Evolutionary conservation across 2,113 vertebrate genomes (phyloP).

Genomic region (Sturnus vulgaris): DNA sequence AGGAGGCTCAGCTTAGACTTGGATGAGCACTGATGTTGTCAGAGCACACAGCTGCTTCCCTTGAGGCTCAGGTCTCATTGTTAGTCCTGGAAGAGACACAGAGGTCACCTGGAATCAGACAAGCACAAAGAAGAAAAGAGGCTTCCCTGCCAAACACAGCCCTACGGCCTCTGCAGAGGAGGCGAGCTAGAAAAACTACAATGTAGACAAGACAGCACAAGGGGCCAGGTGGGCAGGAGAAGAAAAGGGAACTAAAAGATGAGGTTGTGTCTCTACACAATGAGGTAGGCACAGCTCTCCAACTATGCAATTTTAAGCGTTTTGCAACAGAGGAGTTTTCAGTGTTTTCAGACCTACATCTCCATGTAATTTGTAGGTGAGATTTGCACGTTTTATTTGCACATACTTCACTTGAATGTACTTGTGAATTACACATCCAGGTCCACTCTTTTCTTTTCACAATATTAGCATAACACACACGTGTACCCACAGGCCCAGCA

Average conservation of each 20-base stretch:
- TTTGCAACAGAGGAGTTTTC: background rate
- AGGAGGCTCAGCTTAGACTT: background rate
- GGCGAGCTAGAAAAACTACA: background rate
- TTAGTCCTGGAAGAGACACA: background rate
- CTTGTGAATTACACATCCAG: background rate
- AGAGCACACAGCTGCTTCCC: background rate
- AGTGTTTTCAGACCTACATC: background rate
- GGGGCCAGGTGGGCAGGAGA: background rate
- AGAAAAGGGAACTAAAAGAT: background rate
- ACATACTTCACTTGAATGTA: background rate
- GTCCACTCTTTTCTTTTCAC: background rate
- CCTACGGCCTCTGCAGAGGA: background rate
- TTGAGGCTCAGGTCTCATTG: background rate
- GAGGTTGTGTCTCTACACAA: background rate
- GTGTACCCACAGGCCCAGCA: background rate
- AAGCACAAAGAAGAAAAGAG: background rate
- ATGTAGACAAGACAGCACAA: background rate
- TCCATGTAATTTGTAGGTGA: background rate
- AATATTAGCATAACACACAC: background rate
- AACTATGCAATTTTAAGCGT: background rate
- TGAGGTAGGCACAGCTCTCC: background rate
- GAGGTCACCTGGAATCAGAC: background rate
- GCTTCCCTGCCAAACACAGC: background rate
- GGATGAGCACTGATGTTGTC: background rate
- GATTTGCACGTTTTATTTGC: background rate